Conservation (phyloP, 2,797 vertebrate species). For the Chrysocyon brachyurus region DNA sequence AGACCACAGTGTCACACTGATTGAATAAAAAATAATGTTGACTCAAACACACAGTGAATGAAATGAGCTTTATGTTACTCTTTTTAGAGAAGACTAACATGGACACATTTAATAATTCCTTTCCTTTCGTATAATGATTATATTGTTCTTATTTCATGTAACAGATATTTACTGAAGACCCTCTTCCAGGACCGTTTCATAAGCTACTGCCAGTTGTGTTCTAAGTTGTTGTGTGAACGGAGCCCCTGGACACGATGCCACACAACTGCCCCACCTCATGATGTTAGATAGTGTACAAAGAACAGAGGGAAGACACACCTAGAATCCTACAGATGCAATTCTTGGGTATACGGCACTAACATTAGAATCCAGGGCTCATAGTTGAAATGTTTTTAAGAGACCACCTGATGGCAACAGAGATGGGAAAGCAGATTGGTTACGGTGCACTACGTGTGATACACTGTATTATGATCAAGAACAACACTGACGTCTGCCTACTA, state of each 20-base stretch:
- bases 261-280: not conserved
- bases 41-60: not conserved
- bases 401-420: not conserved
- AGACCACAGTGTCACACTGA: not conserved
- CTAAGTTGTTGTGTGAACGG: not conserved
- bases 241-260: not conserved
- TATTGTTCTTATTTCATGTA: not conserved
- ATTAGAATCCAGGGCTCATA: not conserved
- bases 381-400: not conserved
- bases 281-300: not conserved
- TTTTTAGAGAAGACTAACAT: not conserved
- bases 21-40: slow-evolving; percentile 11
- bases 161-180: not conserved
- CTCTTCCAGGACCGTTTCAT: not conserved
- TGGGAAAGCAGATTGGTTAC: not conserved
- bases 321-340: not conserved
- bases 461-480: not conserved
- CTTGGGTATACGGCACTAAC: not conserved
- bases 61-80: not conserved
- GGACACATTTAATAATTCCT: slow-evolving; percentile 6
- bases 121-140: not conserved
- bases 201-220: not conserved
- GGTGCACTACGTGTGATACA: not conserved
- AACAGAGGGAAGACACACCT: not conserved
- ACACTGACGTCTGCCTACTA: not conserved